Conservation (phyloP, 2,888 invertebrate genomes). For the Caenorhabditis sulstoni region DNA sequence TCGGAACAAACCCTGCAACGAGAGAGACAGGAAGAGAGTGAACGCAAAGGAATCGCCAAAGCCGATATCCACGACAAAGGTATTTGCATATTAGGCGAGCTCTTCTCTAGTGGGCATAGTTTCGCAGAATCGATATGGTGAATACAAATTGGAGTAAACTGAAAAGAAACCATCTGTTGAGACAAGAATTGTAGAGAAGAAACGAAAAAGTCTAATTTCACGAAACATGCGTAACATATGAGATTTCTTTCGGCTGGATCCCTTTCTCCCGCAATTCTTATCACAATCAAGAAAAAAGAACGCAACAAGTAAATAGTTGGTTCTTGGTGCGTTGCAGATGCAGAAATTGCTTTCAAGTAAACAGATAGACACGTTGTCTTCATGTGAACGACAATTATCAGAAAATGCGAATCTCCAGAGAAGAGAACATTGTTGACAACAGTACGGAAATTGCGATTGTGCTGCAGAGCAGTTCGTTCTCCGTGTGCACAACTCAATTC, state of each 20-base stretch:
- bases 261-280: background rate
- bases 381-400: slow-evolving; percentile 32
- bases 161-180: too few species aligned
- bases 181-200: too few species aligned
- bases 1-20: slow-evolving; percentile 19
- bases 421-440: background rate
- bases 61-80: background rate
- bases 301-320: slow-evolving; percentile 23
- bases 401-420: background rate
- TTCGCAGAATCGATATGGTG: too few species aligned
- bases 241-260: background rate
- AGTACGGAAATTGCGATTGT: background rate
- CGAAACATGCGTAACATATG: too few species aligned
- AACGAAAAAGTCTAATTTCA: too few species aligned
- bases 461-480: background rate
- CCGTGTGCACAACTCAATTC: slow-evolving; percentile 32
- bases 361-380: slow-evolving; percentile 15
- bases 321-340: slow-evolving; percentile 49
- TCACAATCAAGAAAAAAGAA: too few species aligned
- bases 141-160: too few species aligned
- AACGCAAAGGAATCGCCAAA: background rate
- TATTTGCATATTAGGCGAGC: too few species aligned
- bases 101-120: too few species aligned
- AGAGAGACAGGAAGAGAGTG: background rate
- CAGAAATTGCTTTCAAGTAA: slow-evolving; percentile 3